Conservation (phyloP, 92 coral and sea anemone genomes). For the Porites lobata region DNA sequence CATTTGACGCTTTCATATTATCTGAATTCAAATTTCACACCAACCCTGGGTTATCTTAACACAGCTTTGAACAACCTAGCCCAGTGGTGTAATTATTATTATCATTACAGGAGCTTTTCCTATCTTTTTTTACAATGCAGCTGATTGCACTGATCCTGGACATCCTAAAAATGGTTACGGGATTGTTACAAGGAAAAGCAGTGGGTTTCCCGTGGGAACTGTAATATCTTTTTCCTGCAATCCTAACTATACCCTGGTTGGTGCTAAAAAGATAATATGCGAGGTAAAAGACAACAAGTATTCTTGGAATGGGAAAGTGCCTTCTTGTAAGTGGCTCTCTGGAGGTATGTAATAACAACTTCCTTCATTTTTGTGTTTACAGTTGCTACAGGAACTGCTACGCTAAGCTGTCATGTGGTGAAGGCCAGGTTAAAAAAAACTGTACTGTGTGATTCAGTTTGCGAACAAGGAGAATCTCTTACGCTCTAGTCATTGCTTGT, state of each 20-base stretch:
- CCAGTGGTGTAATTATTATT: not conserved
- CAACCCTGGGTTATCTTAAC: no score
- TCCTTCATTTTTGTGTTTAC: not conserved
- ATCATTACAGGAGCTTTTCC: no score
- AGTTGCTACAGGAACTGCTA: not conserved
- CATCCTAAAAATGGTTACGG: constrained; percentile 20
- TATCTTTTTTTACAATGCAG: not conserved
- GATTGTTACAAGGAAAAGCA: not conserved
- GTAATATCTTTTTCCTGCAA: constrained; percentile 20
- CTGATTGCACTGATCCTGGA: constrained; percentile 43
- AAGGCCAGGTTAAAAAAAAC: no score
- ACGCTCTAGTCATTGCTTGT: no score
- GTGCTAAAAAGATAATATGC: constrained; percentile 71
- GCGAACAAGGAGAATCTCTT: no score
- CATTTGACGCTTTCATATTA: no score
- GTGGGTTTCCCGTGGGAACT: constrained; percentile 24
- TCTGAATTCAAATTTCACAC: no score
- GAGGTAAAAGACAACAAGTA: not conserved
- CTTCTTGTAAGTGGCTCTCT: constrained; percentile 35
- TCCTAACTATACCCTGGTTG: constrained; percentile 53
- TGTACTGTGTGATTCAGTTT: no score
- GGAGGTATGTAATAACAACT: constrained; percentile 43
- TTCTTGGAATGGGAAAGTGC: constrained; percentile 75
- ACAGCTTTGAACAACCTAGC: no score
- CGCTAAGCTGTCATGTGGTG: no score